phyloP scores from a whole-genome alignment of 2,113 vertebrate genomes.

The Rallus limicola region DNA sequence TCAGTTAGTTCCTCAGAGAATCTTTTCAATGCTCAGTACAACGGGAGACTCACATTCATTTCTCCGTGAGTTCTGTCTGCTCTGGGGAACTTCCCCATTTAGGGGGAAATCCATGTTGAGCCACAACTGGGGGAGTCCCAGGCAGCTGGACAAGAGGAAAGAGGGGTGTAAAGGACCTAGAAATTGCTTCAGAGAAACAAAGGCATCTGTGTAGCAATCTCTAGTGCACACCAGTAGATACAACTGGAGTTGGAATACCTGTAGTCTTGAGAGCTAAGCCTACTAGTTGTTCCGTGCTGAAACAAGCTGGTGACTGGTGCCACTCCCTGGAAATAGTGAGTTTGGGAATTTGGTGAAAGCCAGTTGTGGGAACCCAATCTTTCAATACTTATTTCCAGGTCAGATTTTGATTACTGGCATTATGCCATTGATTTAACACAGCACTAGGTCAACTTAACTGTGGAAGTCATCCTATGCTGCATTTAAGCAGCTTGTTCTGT shows the following conservation, averaged over 20 bases:
- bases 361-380: background rate
- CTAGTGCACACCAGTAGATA: background rate
- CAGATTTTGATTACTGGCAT: background rate
- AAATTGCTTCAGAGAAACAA: background rate
- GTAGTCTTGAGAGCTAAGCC: background rate
- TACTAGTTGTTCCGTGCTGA: background rate
- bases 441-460: background rate
- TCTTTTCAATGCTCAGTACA: background rate
- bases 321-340: background rate
- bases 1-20: background rate
- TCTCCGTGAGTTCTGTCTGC: background rate
- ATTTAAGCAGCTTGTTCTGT: background rate
- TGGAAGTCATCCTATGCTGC: background rate
- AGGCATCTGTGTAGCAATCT: background rate
- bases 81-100: conserved; percentile 49
- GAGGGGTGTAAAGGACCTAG: background rate
- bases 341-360: background rate
- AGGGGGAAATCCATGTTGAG: conserved; percentile 57
- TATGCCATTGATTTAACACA: background rate
- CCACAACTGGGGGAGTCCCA: conserved; percentile 42
- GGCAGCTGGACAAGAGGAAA: conserved; percentile 16
- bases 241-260: background rate
- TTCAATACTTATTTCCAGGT: background rate
- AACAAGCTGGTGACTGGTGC: background rate
- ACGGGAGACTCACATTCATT: background rate